Evolutionary conservation across 2,888 invertebrate species (phyloP), one percentile per base, ranked within the genome.

Genomic region (Spicauda simplicius): DNA sequence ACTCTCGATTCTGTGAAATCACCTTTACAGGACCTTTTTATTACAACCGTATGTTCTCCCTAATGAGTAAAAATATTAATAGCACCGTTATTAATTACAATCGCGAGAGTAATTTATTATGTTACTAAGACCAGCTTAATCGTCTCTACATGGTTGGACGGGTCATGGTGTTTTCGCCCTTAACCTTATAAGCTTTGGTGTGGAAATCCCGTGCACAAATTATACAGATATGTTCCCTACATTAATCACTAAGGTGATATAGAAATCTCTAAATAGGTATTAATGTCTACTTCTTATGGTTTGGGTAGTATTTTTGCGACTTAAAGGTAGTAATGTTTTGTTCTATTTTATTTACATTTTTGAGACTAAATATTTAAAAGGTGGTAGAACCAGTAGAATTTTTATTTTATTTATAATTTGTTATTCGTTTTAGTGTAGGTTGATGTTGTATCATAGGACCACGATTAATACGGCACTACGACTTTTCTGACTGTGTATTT

Each of bases 41-140:
- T 66, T 67, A 67, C 64, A 64, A 69, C 68, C 72, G 70, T 73
- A 73, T 71, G 71, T 67, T 72, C 69, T 62, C 72, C 72, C 73
- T 79, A 78, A 79, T 76, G 79, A 77, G 75, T 75, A 78, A 77
- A 77, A 79, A 77, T 79, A 78, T 77, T 76, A 79, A 77, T 78
- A 75, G 75, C 74, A 69, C 58, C 58, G 71, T 70, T 75, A 78
- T 77, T 78, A 76, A 79, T 77, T 79, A 77, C 76, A 73, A 76
- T 77, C 72, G 74, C 73, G 50, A 66, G 68, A 70, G 74, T 71
- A 73, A 78, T 78, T 78, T 72, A 75, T 74, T 75, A 72, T 72
- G 60, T 69, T 72, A 71, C 74, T 72, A 71, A 72, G 70, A 45
- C 48, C 33, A 50, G 72, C 73, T 74, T 77, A 74, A 76, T 78